phyloP scores from a whole-genome alignment of 1,140 invertebrate species.

The Harpegnathos saltator region DNA sequence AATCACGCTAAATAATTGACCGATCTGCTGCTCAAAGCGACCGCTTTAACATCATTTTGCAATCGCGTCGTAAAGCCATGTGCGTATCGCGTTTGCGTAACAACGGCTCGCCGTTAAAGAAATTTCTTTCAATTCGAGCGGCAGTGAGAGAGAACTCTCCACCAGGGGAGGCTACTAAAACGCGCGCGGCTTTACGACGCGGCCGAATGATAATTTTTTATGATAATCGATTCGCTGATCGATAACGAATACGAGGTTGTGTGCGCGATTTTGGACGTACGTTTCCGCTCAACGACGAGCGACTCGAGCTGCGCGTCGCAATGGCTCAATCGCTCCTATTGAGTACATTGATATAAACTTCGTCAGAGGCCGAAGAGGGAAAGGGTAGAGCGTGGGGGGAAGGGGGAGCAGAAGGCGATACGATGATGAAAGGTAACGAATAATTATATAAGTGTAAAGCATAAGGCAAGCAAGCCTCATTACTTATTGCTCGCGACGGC shows the following conservation, averaged over 20 bases:
- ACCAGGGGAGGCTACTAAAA: conserved; percentile 45
- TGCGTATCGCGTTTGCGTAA: conserved; percentile 66
- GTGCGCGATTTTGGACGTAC: neutral
- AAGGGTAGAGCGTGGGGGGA: no score
- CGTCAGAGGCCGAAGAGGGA: no score
- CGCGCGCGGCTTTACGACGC: conserved; percentile 37
- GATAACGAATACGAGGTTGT: conserved; percentile 6
- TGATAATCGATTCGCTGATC: conserved; percentile 60
- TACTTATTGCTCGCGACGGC: neutral
- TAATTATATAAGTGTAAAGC: neutral
- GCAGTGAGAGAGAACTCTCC: neutral
- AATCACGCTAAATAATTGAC: conserved; percentile 55
- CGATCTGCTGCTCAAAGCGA: conserved; percentile 33
- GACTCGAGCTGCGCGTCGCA: no score
- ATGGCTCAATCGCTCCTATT: neutral
- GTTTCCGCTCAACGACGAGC: neutral
- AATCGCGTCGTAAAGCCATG: conserved; percentile 59
- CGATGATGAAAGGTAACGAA: neutral
- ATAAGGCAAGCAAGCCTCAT: neutral
- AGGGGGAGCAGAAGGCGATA: no score
- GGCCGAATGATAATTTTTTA: conserved; percentile 60
- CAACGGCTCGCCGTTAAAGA: conserved; percentile 64
- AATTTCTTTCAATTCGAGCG: conserved; percentile 60
- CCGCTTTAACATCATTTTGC: conserved; percentile 62
- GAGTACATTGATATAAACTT: neutral